phyloP scores from a whole-genome alignment of 1,140 invertebrate species.

The Scaptomyza montana region DNA sequence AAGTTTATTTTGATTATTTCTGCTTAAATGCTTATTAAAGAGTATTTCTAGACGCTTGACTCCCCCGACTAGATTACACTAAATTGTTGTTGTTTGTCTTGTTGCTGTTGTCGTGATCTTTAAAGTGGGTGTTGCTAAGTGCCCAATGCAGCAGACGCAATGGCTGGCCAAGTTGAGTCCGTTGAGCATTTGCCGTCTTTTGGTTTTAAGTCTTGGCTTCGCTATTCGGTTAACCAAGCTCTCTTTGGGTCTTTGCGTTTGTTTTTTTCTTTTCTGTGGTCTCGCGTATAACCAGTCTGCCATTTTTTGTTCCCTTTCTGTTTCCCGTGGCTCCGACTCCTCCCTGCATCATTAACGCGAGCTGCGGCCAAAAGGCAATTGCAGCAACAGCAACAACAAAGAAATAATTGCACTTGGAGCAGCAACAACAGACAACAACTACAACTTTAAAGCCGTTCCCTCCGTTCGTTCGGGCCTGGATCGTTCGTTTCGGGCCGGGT shows the following conservation, averaged over 20 bases:
- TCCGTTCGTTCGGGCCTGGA: constrained; percentile 9
- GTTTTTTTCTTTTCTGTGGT: no score
- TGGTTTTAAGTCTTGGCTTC: constrained; percentile 2
- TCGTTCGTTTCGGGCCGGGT: constrained; percentile 7
- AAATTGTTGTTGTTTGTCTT: constrained; percentile 8
- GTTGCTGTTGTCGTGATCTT: constrained; percentile 65
- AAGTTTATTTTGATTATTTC: no score
- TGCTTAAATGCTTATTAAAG: background rate
- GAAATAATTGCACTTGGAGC: background rate
- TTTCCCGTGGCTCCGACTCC: constrained; percentile 30
- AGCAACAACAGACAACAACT: constrained; percentile 25
- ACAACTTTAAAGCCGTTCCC: constrained; percentile 63
- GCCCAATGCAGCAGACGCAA: constrained; percentile 74
- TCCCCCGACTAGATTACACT: background rate
- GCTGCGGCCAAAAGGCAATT: constrained; percentile 40
- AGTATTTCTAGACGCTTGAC: background rate
- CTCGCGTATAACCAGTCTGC: constrained; percentile 65
- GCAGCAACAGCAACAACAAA: constrained; percentile 53
- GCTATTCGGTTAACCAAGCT: background rate
- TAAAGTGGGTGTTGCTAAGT: constrained; percentile 81
- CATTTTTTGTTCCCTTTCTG: constrained; percentile 46
- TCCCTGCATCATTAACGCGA: constrained; percentile 73
- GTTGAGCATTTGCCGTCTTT: background rate
- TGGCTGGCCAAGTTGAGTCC: constrained; percentile 50
- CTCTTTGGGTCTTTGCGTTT: constrained; percentile 1